Conservation (phyloP, 2,113 vertebrate species). For the Chaetorhynchus papuensis region DNA sequence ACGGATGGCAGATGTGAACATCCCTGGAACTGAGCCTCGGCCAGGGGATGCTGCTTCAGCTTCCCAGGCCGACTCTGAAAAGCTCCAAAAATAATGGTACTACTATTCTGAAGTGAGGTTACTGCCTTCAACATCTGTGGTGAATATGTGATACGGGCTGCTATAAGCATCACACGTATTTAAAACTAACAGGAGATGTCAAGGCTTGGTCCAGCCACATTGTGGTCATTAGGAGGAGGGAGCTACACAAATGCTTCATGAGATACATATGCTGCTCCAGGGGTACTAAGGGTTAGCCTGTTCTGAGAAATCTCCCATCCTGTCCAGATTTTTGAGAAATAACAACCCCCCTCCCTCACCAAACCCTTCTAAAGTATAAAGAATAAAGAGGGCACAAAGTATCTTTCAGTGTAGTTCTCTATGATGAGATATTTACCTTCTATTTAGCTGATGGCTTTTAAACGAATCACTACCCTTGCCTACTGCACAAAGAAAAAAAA, state of each 20-base stretch:
- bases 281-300: not conserved
- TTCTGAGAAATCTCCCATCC: not conserved
- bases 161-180: constrained; percentile 25
- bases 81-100: constrained; percentile 4
- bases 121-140: constrained; percentile 44
- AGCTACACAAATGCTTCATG: constrained; percentile 50
- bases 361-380: not conserved
- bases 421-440: not conserved
- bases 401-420: not conserved
- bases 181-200: constrained; percentile 48
- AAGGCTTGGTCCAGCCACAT: constrained; percentile 32
- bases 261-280: constrained; percentile 26
- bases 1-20: not conserved
- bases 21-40: not conserved
- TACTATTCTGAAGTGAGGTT: constrained; percentile 55
- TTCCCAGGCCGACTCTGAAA: not conserved
- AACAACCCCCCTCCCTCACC: not conserved
- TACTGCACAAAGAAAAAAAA: not conserved
- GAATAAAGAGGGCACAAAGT: not conserved
- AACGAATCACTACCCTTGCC: not conserved
- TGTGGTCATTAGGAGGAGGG: constrained; percentile 55
- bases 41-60: not conserved
- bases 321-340: not conserved
- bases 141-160: constrained; percentile 26
- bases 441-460: not conserved